A percentile compares a stretch with the other conserved stretches of the same genome.
phyloP scores from a whole-genome alignment of 2,113 vertebrate species.

The Macrotis lagotis region DNA sequence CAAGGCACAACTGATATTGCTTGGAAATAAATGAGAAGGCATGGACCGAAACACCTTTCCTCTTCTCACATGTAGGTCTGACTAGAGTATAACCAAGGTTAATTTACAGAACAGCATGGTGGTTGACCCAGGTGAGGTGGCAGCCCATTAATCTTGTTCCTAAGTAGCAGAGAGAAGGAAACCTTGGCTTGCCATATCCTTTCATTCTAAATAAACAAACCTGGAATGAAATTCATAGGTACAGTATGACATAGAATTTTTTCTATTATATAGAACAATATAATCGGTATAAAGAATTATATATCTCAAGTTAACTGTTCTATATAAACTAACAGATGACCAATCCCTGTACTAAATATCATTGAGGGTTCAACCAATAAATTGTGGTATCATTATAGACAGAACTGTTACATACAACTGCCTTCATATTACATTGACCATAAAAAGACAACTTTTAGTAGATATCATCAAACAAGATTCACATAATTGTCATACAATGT shows the following conservation, averaged over 20 bases:
- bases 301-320: not conserved
- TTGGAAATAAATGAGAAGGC: conserved; percentile 59
- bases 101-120: conserved; percentile 65
- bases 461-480: not conserved
- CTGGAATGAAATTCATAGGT: conserved; percentile 52
- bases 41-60: conserved; percentile 49
- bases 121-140: conserved; percentile 45
- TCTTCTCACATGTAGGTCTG: conserved; percentile 28
- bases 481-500: not conserved
- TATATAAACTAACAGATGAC: not conserved
- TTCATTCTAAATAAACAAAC: conserved; percentile 55
- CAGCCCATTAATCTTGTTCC: conserved; percentile 64
- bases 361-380: not conserved
- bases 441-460: not conserved
- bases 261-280: not conserved
- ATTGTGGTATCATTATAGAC: not conserved
- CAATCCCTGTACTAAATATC: not conserved
- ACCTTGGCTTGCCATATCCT: conserved; percentile 37
- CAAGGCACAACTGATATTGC: conserved; percentile 49
- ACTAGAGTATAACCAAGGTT: conserved; percentile 47
- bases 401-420: not conserved
- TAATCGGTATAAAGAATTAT: not conserved
- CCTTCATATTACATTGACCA: not conserved
- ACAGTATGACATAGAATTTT: not conserved
- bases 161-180: conserved; percentile 61